phyloP scores from a whole-genome alignment of 2,113 vertebrate species.

The Vidua macroura region DNA sequence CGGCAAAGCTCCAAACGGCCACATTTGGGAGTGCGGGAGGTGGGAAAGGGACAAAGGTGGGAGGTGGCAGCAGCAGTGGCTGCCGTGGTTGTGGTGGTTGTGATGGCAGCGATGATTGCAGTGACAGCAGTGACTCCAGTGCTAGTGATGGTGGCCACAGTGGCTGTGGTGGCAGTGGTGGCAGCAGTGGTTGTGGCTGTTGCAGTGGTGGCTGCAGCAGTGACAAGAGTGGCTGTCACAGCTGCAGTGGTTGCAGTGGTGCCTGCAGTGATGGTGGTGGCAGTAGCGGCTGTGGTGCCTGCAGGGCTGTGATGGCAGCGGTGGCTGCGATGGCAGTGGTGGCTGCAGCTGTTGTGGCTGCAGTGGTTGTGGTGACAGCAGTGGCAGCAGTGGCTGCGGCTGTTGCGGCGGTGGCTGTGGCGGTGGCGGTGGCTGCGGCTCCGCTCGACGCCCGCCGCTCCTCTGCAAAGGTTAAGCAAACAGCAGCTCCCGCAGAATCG shows the following conservation, averaged over 20 bases:
- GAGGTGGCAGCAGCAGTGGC: not conserved
- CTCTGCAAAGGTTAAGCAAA: slow-evolving; percentile 80
- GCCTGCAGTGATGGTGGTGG: not conserved
- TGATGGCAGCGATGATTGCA: not conserved
- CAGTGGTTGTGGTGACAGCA: not conserved
- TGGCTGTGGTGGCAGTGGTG: not conserved
- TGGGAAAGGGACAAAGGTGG: not conserved
- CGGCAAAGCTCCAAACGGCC: not conserved
- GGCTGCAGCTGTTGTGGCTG: not conserved
- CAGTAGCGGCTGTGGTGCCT: not conserved
- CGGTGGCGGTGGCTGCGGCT: not conserved
- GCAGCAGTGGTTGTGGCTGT: not conserved
- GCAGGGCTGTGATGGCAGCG: rapidly evolving
- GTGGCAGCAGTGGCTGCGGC: not conserved
- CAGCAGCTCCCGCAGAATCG: slow-evolving; percentile 73
- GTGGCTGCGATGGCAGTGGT: not conserved
- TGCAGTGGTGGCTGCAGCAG: not conserved
- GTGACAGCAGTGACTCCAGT: not conserved
- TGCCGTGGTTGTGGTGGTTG: not conserved
- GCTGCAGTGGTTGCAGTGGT: not conserved
- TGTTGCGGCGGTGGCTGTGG: not conserved
- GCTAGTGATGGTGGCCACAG: not conserved
- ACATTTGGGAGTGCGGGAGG: not conserved
- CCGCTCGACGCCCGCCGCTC: not conserved
- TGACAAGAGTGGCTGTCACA: no score